Evolutionary conservation across 2,888 invertebrate species (phyloP).

Genomic region (Torymus aiolomorphi): DNA sequence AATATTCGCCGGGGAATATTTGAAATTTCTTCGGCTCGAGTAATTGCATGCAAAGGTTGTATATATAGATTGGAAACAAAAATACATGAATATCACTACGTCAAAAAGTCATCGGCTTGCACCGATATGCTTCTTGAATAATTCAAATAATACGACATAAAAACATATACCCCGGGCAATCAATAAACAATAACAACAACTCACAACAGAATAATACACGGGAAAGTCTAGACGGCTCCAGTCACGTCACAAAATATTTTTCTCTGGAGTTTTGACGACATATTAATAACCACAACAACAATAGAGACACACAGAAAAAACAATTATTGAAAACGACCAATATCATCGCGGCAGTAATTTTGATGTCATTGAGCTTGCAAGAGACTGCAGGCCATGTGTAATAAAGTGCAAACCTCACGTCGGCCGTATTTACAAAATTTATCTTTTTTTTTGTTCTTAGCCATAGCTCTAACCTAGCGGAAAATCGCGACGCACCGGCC

Average conservation of each 20-base stretch:
- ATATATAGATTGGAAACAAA: neutral
- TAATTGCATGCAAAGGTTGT: slow-evolving; percentile 4
- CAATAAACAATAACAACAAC: slow-evolving; percentile 28
- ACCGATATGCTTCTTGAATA: too few relatives aligned
- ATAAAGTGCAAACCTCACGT: slow-evolving; percentile 50
- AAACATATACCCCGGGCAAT: slow-evolving; percentile 1
- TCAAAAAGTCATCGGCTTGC: too few relatives aligned
- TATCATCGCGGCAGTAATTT: too few relatives aligned
- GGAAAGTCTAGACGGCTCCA: neutral
- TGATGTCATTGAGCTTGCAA: too few relatives aligned
- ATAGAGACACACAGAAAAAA: too few relatives aligned
- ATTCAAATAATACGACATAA: neutral
- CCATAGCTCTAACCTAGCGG: slow-evolving; percentile 47
- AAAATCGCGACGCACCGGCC: slow-evolving; percentile 39
- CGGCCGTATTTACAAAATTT: slow-evolving; percentile 1
- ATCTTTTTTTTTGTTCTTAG: slow-evolving; percentile 12
- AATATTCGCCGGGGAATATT: neutral
- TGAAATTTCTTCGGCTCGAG: slow-evolving; percentile 3
- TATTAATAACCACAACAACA: neutral
- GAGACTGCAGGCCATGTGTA: neutral
- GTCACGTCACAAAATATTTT: neutral
- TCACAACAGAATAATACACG: slow-evolving; percentile 12
- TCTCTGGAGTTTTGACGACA: neutral
- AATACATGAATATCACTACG: slow-evolving; percentile 2
- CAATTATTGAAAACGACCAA: too few relatives aligned